Evolutionary conservation across 2,888 invertebrate genomes (phyloP).

Genomic region (Lutraria lutraria): DNA sequence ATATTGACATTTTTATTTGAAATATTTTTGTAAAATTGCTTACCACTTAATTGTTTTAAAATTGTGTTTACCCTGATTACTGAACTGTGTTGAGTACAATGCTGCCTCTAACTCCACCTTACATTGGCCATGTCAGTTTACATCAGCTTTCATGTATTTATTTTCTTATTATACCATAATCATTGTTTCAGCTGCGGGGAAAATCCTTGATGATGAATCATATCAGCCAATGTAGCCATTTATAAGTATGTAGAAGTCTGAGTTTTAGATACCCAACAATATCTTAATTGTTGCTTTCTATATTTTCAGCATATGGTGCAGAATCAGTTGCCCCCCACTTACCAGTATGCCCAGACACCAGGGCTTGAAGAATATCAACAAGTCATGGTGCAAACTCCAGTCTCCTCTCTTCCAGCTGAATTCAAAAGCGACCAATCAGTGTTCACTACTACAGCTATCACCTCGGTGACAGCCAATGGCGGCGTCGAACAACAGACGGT

Average conservation of each 20-base stretch:
- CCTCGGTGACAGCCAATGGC: constrained; percentile 87
- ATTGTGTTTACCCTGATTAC: neutral
- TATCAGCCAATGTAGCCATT: neutral
- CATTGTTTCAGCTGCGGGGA: constrained; percentile 4
- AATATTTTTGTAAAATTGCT: neutral
- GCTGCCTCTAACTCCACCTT: neutral
- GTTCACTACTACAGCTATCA: constrained; percentile 81
- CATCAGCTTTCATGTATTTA: constrained; percentile 7
- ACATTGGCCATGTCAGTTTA: constrained; percentile 15
- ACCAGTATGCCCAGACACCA: constrained; percentile 85
- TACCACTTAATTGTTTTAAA: no score
- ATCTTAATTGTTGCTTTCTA: constrained; percentile 13
- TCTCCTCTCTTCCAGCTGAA: constrained; percentile 76
- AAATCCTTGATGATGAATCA: neutral
- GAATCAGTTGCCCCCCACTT: constrained; percentile 91
- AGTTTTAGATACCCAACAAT: neutral
- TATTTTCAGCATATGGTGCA: constrained; percentile 95
- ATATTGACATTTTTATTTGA: neutral
- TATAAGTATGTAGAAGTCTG: neutral
- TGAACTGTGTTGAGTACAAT: neutral
- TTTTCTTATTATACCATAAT: neutral
- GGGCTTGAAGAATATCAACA: constrained; percentile 83
- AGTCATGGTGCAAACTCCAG: constrained; percentile 79
- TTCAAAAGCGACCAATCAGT: constrained; percentile 76
- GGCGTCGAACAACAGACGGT: constrained; percentile 89